Evolutionary conservation across 2,888 invertebrate species (phyloP), one percentile per base, ranked within the genome.

Genomic region (Hypsopygia costalis): DNA sequence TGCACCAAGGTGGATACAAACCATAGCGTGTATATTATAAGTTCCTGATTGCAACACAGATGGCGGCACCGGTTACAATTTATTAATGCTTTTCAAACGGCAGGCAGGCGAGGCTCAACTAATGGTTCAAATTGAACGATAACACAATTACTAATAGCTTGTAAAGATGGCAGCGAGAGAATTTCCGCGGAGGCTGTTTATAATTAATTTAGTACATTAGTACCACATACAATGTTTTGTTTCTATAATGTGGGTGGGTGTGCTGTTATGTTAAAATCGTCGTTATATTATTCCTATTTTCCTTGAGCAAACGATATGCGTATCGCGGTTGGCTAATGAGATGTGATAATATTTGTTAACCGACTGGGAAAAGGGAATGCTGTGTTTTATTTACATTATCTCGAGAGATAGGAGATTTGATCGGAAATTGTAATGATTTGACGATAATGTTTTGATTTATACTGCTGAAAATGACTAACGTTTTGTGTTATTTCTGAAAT

Each of bases 161-260:
- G 55, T 54, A 53, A 58, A 39, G 55, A 53, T 50, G 52, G 42
- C 44, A 46, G 53, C 49, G 51, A 64, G 63, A 62, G 65, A 66
- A 61, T 58, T 63, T 69, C 59, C 52, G 61, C 48, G 55, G 58
- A 57, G 62, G 52, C 60, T 72, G 71, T 72, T 74, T 74, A 69
- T 69, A 68, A 70, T 73, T 72, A 76, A 77, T 74, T 74, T 69
- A 64, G 64, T 68, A 64, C 62, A 68, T 69, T 68, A 69, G 62
- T 28, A 62, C 61, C 49, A 41, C 53, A 53, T 48, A 55, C 57
- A 63, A 60, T 55, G 46, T 67, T 68, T 59, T 66, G 62, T 57
- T 68, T 65, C 55, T 55, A 66, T 64, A 66, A 57, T 50, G 61
- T 52, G 46, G 51, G 52, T 43, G 50, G 45, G 42, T 50, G 51